Percentiles rank a stretch among this genome's conserved stretches.
These are phyloP conservation scores for Darevskia mixta DNA, from an alignment of 2,797 vertebrate genomes.

Conservation along the genomic window DNA sequence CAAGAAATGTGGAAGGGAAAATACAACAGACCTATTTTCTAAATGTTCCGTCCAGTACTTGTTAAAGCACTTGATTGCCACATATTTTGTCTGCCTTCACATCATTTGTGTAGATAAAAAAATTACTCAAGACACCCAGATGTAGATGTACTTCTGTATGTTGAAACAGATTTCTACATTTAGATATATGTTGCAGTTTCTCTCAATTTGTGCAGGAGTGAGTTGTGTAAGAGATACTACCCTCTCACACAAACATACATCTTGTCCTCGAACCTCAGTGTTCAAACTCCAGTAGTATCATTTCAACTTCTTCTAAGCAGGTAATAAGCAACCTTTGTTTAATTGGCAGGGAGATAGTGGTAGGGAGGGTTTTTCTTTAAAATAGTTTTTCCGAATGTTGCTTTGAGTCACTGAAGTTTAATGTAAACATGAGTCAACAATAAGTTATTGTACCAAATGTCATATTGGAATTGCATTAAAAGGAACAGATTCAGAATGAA, in stretches of 20 bases:
- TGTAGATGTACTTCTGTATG: no score
- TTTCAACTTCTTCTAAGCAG: neutral
- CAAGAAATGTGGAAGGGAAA: constrained; percentile 14
- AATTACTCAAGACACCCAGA: neutral
- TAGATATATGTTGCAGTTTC: neutral
- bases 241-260: no score
- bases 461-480: neutral
- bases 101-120: neutral
- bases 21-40: constrained; percentile 25
- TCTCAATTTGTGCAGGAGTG: neutral
- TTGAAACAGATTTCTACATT: neutral
- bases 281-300: neutral
- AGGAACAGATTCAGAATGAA: neutral
- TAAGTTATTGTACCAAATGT: neutral
- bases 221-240: neutral
- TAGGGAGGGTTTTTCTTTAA: neutral
- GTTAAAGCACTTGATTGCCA: neutral
- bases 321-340: neutral
- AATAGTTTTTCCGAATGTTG: neutral
- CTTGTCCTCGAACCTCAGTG: neutral
- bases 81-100: neutral
- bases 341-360: neutral
- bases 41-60: neutral
- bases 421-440: neutral
- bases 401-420: neutral